Percentiles rank a stretch among this genome's conserved stretches.
Conservation (phyloP, 2,888 invertebrate genomes). For the Rutpela maculata region DNA sequence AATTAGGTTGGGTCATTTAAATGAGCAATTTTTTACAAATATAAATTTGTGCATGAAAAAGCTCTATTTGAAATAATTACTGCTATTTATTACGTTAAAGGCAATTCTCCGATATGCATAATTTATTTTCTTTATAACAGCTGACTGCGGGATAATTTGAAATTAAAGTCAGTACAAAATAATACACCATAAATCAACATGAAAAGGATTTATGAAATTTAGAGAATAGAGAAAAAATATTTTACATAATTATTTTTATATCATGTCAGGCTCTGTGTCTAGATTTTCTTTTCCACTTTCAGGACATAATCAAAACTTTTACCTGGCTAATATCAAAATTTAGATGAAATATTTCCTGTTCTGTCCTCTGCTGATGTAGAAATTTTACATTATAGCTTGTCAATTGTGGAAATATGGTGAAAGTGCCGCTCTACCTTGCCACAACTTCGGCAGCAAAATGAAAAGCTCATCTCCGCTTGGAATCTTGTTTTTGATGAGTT, state of each 20-base stretch:
- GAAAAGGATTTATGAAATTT: background rate
- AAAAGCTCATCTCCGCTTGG: constrained; percentile 31
- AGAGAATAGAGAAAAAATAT: background rate
- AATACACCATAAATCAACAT: background rate
- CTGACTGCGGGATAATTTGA: too few relatives aligned
- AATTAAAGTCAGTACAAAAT: background rate
- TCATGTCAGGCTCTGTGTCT: background rate
- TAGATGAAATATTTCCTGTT: constrained; percentile 35
- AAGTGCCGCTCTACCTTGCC: constrained; percentile 14
- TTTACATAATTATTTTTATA: background rate
- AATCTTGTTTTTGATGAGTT: constrained; percentile 21
- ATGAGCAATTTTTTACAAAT: too few relatives aligned
- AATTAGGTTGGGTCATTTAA: too few relatives aligned
- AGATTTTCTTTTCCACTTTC: constrained; percentile 25
- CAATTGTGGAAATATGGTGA: constrained; percentile 18
- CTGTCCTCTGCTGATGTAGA: constrained; percentile 24
- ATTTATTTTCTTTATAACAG: too few relatives aligned
- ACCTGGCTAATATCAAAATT: constrained; percentile 26
- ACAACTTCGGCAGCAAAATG: background rate
- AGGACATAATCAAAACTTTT: constrained; percentile 36
- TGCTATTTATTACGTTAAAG: too few relatives aligned
- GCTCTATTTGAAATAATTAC: too few relatives aligned
- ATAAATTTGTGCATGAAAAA: too few relatives aligned
- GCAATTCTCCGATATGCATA: too few relatives aligned
- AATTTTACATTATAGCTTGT: constrained; percentile 25